A percentile compares a stretch with the other conserved stretches of the same genome.
Conservation (phyloP, 64 coral and sea anemone species). For the Stichodactyla mertensii region DNA sequence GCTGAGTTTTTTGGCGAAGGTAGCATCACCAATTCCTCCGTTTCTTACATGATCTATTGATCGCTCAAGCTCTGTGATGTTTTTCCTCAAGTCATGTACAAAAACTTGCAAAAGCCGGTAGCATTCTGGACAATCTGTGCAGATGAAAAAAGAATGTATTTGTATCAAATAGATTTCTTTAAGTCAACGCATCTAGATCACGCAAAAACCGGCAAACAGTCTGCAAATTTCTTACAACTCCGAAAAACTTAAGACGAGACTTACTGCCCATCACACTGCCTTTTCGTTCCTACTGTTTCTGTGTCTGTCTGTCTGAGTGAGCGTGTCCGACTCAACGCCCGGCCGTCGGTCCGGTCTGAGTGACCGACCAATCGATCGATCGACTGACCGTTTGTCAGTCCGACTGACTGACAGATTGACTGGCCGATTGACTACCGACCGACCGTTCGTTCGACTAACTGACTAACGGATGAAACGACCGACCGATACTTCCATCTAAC, state of each 20-base stretch:
- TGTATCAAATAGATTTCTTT: background rate
- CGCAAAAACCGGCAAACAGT: too few relatives aligned
- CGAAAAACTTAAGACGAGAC: too few relatives aligned
- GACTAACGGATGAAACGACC: background rate
- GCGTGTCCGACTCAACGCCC: too few relatives aligned
- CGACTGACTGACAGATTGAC: too few relatives aligned
- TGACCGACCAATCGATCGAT: background rate
- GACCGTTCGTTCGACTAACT: background rate
- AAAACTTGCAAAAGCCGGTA: constrained; percentile 69
- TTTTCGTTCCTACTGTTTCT: too few relatives aligned
- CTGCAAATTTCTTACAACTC: too few relatives aligned
- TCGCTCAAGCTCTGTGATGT: constrained; percentile 16
- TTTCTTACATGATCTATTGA: constrained; percentile 56
- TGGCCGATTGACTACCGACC: too few relatives aligned
- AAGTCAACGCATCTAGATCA: background rate
- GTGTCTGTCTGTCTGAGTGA: too few relatives aligned
- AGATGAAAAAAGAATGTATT: background rate
- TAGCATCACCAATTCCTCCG: constrained; percentile 64
- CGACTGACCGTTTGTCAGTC: too few relatives aligned
- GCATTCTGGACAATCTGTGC: constrained; percentile 85
- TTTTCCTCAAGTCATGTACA: constrained; percentile 46
- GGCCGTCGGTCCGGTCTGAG: background rate
- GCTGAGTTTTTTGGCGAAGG: constrained; percentile 57
- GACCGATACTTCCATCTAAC: background rate
- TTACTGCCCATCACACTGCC: too few relatives aligned